Base-by-base conservation (phyloP, 2,797 vertebrate genomes). In the Ciconia nigra region DNA sequence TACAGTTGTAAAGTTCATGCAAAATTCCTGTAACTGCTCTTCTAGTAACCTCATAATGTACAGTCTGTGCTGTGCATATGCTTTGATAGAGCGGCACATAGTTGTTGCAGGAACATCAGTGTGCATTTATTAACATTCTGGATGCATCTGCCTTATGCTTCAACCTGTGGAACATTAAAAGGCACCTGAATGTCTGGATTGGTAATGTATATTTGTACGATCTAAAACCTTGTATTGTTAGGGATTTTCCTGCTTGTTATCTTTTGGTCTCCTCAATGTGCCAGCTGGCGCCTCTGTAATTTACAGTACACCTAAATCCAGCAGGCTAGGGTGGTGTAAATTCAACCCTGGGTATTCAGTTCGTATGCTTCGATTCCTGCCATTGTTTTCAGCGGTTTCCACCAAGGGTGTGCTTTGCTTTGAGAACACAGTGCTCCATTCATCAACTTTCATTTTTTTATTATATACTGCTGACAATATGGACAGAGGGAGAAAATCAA, bases 381-480 rank as follows among this genome's bases (percentile, higher is more conserved):
- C 66, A 84, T 97, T 97, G 95, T 96, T 94, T 86, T 76, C 41
- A 76, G 62, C 28, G 59, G 33, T 95, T 96, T 93, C 91, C 91
- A 96, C 85, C 39, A 65, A 93, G 91, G 91, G 70, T 65, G 87
- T 95, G 80, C 76, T 93, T 95, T 3, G 2, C 46, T 91, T 93
- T 81, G 69, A 76, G 85, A 96, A 82, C 69, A 94, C 33, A 84
- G 89, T 47, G 42, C 72, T 95, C 82, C 54, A 65, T 95, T 96
- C 93, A 51, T 90, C 54, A 69, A 9, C 65, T 63, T 95, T 39
- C 20, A 7, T 42, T 77, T 88, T 87, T 88, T 78, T 73, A 35
- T 88, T 95, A 20, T 55, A 15, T 61, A 29, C 7, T 83, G 31
- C 26, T 70, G 33, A 59, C 25, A 86, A 66, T 63, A 74, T 13